These are phyloP conservation scores for Cryptocephalus primarius DNA, from an alignment of 2,888 invertebrate species.

Conservation along the genomic window DNA sequence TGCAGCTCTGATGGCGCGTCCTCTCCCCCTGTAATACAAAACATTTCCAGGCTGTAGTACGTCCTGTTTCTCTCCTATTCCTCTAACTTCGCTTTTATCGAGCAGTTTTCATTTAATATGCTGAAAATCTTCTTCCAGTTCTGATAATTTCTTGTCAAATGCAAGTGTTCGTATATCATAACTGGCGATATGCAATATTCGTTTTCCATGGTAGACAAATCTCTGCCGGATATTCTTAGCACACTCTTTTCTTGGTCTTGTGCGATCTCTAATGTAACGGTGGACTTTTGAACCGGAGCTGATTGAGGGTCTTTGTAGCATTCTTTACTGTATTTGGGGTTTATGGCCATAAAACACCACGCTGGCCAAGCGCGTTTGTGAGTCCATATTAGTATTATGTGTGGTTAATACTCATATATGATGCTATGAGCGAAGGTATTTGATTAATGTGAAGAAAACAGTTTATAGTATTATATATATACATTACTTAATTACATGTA, in stretches of 20 bases:
- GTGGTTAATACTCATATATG: too few relatives aligned
- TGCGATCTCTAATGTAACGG: not conserved
- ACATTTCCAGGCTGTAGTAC: not conserved
- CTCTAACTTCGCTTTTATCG: not conserved
- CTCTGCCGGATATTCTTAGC: not conserved
- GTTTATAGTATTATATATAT: too few relatives aligned
- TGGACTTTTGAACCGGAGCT: not conserved
- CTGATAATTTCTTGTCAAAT: not conserved
- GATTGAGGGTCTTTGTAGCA: not conserved
- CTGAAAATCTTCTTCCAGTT: not conserved
- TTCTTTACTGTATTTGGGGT: not conserved
- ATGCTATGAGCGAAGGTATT: too few relatives aligned
- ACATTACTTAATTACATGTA: too few relatives aligned
- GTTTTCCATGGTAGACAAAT: slow-evolving; percentile 1
- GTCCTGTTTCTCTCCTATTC: not conserved
- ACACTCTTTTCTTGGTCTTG: slow-evolving; percentile 1
- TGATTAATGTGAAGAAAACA: too few relatives aligned
- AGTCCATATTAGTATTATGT: too few relatives aligned
- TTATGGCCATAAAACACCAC: slow-evolving; percentile 1
- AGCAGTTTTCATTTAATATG: not conserved
- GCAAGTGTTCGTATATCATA: not conserved
- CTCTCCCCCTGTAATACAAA: too few relatives aligned
- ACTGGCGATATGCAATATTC: not conserved
- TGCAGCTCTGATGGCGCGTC: too few relatives aligned
- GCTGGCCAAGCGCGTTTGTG: not conserved